phyloP scores from a whole-genome alignment of 2,797 vertebrate genomes.

The Dermochelys coriacea region DNA sequence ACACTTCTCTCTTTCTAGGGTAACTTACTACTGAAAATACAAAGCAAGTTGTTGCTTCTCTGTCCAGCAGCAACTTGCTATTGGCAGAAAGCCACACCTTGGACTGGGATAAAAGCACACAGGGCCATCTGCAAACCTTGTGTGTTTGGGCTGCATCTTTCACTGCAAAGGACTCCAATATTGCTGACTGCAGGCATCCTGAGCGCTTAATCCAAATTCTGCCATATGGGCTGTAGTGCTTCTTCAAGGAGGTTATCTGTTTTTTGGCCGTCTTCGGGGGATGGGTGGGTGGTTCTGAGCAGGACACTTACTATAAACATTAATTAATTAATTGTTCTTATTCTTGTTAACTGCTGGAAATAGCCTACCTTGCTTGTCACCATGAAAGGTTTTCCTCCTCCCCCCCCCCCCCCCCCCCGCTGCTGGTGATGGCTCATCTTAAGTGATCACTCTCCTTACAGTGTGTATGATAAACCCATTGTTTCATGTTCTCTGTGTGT shows the following conservation, averaged over 20 bases:
- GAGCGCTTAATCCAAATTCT: not conserved
- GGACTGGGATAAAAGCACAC: not conserved
- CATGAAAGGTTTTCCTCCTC: too few species aligned
- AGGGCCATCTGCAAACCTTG: not conserved
- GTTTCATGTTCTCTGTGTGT: too few species aligned
- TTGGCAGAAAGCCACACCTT: not conserved
- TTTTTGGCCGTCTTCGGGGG: not conserved
- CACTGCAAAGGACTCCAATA: accelerated
- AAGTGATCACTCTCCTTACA: too few species aligned
- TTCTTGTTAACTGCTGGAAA: too few species aligned
- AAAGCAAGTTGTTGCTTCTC: not conserved
- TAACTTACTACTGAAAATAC: not conserved
- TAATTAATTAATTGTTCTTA: too few species aligned
- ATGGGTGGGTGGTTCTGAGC: not conserved
- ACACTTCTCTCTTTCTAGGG: not conserved
- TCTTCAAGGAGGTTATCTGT: not conserved
- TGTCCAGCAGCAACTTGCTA: not conserved
- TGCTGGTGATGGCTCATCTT: too few species aligned
- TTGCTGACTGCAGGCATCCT: not conserved
- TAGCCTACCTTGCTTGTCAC: too few species aligned
- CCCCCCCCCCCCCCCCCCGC: too few species aligned
- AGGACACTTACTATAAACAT: accelerated
- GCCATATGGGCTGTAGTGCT: not conserved
- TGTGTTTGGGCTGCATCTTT: accelerated
- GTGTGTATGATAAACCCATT: too few species aligned